A percentile compares a stretch with the other conserved stretches of the same genome.
Evolutionary conservation across 2,797 vertebrate genomes (phyloP).

Genomic region (Cyprinodon diabolis): DNA sequence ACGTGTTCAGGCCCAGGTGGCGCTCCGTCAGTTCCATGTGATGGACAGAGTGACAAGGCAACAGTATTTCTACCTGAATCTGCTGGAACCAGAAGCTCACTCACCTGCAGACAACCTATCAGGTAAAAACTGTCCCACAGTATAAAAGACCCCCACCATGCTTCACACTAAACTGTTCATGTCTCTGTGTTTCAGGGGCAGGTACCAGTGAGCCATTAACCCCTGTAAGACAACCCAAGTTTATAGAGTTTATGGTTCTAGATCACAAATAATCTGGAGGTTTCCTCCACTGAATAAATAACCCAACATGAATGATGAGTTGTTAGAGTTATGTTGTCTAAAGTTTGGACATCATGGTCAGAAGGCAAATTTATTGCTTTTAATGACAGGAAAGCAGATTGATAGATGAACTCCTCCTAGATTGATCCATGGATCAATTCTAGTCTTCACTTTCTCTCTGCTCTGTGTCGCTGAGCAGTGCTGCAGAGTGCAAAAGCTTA

Average conservation of each 20-base stretch:
- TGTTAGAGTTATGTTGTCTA: no score
- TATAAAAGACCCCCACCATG: neutral
- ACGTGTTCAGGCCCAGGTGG: conserved; percentile 65
- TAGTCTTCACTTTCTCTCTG: no score
- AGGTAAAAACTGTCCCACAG: conserved; percentile 12
- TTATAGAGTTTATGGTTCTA: neutral
- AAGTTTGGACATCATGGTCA: no score
- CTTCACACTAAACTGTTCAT: neutral
- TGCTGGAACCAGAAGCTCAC: conserved; percentile 67
- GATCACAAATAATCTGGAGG: neutral
- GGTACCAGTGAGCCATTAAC: conserved; percentile 55
- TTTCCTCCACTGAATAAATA: no score
- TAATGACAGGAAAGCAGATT: no score
- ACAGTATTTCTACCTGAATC: conserved; percentile 76
- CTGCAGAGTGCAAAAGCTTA: no score
- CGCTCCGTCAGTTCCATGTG: conserved; percentile 73
- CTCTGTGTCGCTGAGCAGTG: no score
- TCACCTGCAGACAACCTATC: neutral
- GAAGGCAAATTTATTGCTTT: no score
- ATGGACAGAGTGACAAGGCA: conserved; percentile 67
- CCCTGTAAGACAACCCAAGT: conserved; percentile 49
- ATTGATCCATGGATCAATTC: no score
- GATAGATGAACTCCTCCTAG: no score
- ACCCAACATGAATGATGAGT: no score
- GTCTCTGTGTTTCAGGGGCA: conserved; percentile 37